Evolutionary conservation across 2,888 invertebrate species (phyloP), one percentile per base, ranked within the genome.

Genomic region (Vandiemenella viatica): DNA sequence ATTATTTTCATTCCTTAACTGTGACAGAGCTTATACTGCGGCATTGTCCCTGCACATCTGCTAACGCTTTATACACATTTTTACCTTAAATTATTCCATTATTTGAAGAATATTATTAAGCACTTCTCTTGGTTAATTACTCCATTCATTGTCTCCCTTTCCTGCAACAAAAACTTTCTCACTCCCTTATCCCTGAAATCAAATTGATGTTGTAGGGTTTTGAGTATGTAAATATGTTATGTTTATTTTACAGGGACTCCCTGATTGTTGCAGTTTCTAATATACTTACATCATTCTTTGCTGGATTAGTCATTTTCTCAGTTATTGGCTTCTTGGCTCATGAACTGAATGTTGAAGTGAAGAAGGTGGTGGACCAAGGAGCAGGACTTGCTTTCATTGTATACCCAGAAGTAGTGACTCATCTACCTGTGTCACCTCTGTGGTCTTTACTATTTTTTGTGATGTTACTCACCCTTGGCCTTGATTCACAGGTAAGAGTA

Each of bases 381-480:
- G 80, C 84, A 16, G 85, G 85, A 5, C 65, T 89, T 54, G 85
- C 86, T 1, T 88, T 89, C 60, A 82, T 88, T 52, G 85, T 85
- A n/a, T 86, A 87, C 62, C 86, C 88, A 0, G 89, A 89, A 67
- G 74, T 72, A 2, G 81, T 89, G 1, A 77, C 85, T 1, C 74
- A 83, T 52, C 67, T 89, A 53, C 86, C 87, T 0, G 72, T 86
- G 1, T 78, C 88, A 0, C 86, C 86, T 1, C 69, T 88, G 7
- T 88, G 87, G 84, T 82, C 88, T 5, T 72, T 85, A 47, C 69
- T 87, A 4, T 87, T 86, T 68, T 87, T 87, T 64, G 74, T 83
- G 48, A 86, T 83, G 83, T 67, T 83, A 23, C 67, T 83, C 46
- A 83, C 83, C 0, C 69, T 83, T 45, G 83, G 83, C 41, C 67